phyloP scores from a whole-genome alignment of 1,140 invertebrate genomes.

The Kradibia gibbosae region DNA sequence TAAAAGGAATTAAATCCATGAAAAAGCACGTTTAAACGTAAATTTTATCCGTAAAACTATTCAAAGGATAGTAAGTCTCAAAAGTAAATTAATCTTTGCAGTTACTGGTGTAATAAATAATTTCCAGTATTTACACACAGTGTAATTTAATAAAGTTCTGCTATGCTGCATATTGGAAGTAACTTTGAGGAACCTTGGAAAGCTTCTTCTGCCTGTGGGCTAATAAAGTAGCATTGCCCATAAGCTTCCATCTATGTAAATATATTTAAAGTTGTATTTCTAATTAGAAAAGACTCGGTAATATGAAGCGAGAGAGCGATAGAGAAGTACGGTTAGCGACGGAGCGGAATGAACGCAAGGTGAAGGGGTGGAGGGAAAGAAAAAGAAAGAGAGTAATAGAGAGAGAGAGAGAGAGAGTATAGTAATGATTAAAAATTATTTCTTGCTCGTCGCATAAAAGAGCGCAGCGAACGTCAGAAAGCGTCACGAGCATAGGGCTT shows the following conservation, averaged over 20 bases:
- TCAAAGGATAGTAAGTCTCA: not conserved
- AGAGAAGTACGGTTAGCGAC: not conserved
- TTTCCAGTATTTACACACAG: not conserved
- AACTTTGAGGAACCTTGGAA: not conserved
- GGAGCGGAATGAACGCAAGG: not conserved
- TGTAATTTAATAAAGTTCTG: not conserved
- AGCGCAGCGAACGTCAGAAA: not conserved
- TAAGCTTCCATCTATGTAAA: not conserved
- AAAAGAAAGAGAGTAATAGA: not conserved
- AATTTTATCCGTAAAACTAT: not conserved
- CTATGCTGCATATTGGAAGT: not conserved
- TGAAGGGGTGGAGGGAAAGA: not conserved
- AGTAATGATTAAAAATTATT: not conserved
- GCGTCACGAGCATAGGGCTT: not conserved
- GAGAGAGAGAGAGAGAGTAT: not conserved
- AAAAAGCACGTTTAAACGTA: not conserved
- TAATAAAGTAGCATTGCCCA: not conserved
- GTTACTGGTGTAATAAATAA: not conserved
- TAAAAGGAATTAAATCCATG: not conserved
- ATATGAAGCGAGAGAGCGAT: not conserved
- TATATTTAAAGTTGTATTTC: conserved; percentile 1
- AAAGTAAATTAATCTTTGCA: not conserved
- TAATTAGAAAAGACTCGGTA: not conserved
- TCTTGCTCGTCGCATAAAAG: not conserved
- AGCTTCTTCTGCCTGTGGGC: not conserved